A percentile compares a stretch with the other conserved stretches of the same genome.
These are phyloP conservation scores for Apogon talboti DNA, from an alignment of 2,797 vertebrate species.

Conservation along the genomic window DNA sequence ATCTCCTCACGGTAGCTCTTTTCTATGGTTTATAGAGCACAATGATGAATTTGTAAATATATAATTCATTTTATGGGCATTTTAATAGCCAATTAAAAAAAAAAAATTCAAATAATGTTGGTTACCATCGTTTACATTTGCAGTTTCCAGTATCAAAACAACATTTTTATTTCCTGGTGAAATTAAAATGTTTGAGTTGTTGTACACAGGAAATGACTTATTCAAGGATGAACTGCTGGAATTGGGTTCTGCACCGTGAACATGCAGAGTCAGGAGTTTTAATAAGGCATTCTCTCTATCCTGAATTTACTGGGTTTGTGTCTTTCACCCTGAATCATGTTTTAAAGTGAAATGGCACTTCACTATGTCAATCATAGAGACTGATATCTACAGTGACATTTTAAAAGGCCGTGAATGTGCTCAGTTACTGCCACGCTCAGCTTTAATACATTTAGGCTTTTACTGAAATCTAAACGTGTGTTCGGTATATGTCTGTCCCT, in stretches of 20 bases:
- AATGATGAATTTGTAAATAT: too few relatives aligned
- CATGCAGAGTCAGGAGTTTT: slow-evolving; percentile 37
- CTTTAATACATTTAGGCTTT: slow-evolving; percentile 8
- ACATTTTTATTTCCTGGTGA: background rate
- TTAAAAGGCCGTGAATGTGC: slow-evolving; percentile 47
- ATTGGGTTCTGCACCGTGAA: background rate
- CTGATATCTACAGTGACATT: slow-evolving; percentile 39
- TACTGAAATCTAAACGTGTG: slow-evolving; percentile 9
- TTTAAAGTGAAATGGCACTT: slow-evolving; percentile 45
- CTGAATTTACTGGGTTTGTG: slow-evolving; percentile 21
- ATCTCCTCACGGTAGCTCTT: too few relatives aligned
- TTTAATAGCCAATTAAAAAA: too few relatives aligned
- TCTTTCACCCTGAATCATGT: slow-evolving; percentile 44
- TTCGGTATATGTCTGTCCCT: background rate
- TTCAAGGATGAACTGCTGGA: slow-evolving; percentile 7
- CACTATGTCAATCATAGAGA: slow-evolving; percentile 36
- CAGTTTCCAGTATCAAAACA: too few relatives aligned
- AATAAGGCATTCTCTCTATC: slow-evolving; percentile 50
- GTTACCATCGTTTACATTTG: too few relatives aligned
- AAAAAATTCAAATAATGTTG: too few relatives aligned
- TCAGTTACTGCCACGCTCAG: slow-evolving; percentile 19
- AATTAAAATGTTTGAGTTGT: background rate
- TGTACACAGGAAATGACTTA: slow-evolving; percentile 12
- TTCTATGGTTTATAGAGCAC: too few relatives aligned
- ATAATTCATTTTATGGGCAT: too few relatives aligned